Base-by-base conservation (phyloP, 2,888 invertebrate species). In the Drosophila subsilvestris region DNA sequence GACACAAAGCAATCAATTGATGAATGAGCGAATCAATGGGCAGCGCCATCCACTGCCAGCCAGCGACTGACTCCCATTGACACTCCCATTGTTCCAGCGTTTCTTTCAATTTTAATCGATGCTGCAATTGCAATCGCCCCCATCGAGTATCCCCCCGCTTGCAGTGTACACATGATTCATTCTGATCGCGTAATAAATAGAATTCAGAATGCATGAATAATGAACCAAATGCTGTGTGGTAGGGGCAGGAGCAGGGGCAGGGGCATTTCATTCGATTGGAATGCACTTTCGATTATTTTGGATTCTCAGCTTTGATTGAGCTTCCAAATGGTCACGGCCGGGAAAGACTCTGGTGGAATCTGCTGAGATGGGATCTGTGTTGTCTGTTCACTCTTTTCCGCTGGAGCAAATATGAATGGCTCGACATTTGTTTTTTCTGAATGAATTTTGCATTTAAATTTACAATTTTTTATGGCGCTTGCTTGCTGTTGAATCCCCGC, bases 401-500 rank as follows among this genome's bases (percentile, higher is more conserved):
- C 45, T 61, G 32, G 57, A 60, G 65, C 68, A 32, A 70, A 80
- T 78, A 74, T 75, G 75, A 80, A 86, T 86, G 78, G 29, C 45
- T 8, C 55, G 20, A 58, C 68, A 77, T 60, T 75, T 81, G 68
- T 74, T 79, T 73, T 61, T 80, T 78, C 72, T 27, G 27, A 27
- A 27, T 37, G 32, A 69, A 67, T 75, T 76, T 78, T 74, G 32
- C 37, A 86, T 84, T 82, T 75, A 86, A 74, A 62, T 71, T 80
- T 76, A 37, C 37, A 37, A 37, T 61, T 50, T 43, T 44, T 29
- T 44, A 54, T 54, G 17, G 44, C 9, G 20, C 32, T 43, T n/a
- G n/a, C n/a, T n/a, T n/a, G n/a, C n/a, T n/a, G n/a, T n/a, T n/a
- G n/a, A n/a, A n/a, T n/a, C n/a, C n/a, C n/a, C n/a, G n/a, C n/a